Evolutionary conservation across 2,888 invertebrate genomes (phyloP), one percentile per base, ranked within the genome.

Genomic region (Neoitamus cyanurus): DNA sequence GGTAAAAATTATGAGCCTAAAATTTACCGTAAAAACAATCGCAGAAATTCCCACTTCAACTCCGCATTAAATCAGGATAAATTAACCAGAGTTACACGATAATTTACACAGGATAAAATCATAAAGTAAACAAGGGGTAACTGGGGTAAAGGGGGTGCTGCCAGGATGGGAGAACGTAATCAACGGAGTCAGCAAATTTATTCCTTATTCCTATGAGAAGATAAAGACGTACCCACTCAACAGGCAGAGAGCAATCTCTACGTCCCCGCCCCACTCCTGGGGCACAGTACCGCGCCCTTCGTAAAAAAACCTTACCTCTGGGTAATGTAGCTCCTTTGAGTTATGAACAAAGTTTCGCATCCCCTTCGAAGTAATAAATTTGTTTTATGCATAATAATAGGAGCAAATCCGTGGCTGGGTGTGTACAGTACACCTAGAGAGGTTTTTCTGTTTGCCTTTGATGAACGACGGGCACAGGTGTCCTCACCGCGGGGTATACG

Each of bases 331-430:
- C 75, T 75, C 36, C 36, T 75, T 75, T 75, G 75, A 75, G 37
- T 75, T 75, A 75, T 75, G 75, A 75, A 75, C 75, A 75, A 75
- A 75, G 75, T 75, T 75, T 31, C 15, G 36, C 75, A 37, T 37
- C 75, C 36, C 37, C 37, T 37, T 36, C 34, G 13, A 75, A 75
- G 75, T 75, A 75, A 75, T 75, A 75, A 75, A 75, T 75, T 75
- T 75, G 75, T 75, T 75, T 75, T 75, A 36, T 75, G 75, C 75
- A 75, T 75, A 75, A 75, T 75, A 75, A 75, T 75, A 5, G 36
- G 37, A 25, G 75, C 36, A 37, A 75, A 75, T 25, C 37, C 11
- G 25, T 1, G 25, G 25, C 75, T 1, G 34, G 75, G 36, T 36
- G 75, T n/a, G 15, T 75, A n/a, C n/a, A n/a, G 37, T 37, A 15